Evolutionary conservation across 37 sponge, comb jelly and placozoan genomes (phyloP).

Genomic region (Mnemiopsis leidyi): DNA sequence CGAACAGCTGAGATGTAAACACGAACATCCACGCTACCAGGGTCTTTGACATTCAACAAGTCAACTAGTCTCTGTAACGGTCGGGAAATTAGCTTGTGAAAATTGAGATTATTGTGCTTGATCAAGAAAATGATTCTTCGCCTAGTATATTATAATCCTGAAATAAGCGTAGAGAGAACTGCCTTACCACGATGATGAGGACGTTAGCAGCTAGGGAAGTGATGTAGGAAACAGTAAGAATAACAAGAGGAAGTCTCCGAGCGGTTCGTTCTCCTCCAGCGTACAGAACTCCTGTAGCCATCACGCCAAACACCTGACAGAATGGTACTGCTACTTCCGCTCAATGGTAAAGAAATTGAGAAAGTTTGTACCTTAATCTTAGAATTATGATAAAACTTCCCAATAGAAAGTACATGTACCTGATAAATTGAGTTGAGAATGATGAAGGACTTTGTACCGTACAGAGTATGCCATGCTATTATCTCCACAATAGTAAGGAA

Average conservation of each 20-base stretch:
- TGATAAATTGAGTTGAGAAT: slow-evolving; percentile 57
- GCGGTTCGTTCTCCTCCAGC: slow-evolving; percentile 48
- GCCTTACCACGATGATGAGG: background rate
- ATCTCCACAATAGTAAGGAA: background rate
- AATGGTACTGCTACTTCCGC: no score
- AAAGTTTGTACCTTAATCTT: background rate
- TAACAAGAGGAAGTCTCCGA: background rate
- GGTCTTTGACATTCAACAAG: background rate
- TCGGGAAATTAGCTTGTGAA: no score
- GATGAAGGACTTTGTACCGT: background rate
- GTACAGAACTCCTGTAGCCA: background rate
- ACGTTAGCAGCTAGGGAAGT: background rate
- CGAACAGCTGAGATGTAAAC: background rate
- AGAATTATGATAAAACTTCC: background rate
- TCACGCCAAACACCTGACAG: background rate
- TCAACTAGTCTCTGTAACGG: background rate
- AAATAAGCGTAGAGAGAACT: background rate
- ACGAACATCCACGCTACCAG: slow-evolving; percentile 9
- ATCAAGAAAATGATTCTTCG: no score
- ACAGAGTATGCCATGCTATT: slow-evolving; percentile 28
- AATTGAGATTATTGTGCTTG: no score
- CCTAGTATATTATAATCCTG: no score
- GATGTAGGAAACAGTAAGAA: background rate
- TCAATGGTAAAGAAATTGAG: background rate
- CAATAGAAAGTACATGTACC: background rate